phyloP scores from a whole-genome alignment of 2,113 vertebrate species.

The Chaetodon auriga region DNA sequence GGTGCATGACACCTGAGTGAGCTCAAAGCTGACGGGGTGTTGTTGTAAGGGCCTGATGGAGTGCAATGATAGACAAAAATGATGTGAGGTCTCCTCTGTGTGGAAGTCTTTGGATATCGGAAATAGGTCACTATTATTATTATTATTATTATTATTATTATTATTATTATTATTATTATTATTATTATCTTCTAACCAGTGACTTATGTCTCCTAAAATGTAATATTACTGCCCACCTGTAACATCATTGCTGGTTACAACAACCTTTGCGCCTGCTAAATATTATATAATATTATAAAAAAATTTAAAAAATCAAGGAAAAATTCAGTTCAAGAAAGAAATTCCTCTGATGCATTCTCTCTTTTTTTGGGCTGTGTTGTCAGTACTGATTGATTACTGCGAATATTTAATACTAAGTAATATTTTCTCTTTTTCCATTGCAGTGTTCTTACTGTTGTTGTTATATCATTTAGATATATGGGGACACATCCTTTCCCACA shows the following conservation, averaged over 20 bases:
- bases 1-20: conserved; percentile 40
- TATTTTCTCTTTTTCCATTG: background rate
- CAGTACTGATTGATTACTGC: background rate
- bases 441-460: background rate
- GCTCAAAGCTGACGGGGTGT: conserved; percentile 1
- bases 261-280: background rate
- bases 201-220: background rate
- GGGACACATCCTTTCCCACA: background rate
- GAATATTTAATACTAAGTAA: background rate
- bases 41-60: background rate
- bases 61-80: background rate
- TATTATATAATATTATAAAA: no score
- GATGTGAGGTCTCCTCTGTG: background rate
- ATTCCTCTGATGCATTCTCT: background rate
- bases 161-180: background rate
- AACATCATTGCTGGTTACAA: background rate
- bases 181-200: no score
- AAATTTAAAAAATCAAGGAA: no score
- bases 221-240: background rate
- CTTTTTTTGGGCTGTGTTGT: background rate
- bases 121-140: background rate
- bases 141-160: background rate
- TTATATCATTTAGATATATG: background rate
- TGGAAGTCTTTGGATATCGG: background rate
- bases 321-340: no score